These are phyloP conservation scores for Istiophorus platypterus DNA, from an alignment of 2,113 vertebrate species.

Conservation along the genomic window DNA sequence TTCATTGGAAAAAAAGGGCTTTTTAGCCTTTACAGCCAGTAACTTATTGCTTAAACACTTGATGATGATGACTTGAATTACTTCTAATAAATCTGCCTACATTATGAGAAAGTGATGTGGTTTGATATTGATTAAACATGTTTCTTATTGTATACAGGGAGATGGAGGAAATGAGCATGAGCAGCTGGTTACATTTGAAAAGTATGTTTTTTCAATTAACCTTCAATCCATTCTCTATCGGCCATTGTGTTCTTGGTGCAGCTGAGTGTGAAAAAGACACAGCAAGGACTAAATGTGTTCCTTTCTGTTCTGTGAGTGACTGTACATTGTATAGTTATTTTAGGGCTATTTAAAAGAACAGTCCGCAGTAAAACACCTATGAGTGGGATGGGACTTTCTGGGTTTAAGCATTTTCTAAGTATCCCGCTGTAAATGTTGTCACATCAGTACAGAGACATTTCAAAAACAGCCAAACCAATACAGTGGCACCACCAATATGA, in stretches of 20 bases:
- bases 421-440: too few species aligned
- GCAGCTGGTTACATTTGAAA: conserved; percentile 93
- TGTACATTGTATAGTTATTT: too few species aligned
- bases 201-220: conserved; percentile 80
- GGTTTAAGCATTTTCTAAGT: too few species aligned
- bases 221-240: not conserved
- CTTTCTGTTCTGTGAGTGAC: too few species aligned
- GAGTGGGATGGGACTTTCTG: too few species aligned
- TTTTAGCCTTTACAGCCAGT: not conserved
- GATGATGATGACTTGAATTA: not conserved
- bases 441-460: too few species aligned
- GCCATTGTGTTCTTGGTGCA: not conserved
- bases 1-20: not conserved
- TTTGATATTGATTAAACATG: not conserved
- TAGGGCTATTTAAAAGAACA: too few species aligned
- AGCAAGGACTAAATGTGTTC: too few species aligned
- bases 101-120: not conserved
- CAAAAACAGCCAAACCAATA: too few species aligned
- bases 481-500: too few species aligned
- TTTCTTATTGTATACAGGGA: conserved; percentile 74
- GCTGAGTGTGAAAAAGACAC: too few species aligned
- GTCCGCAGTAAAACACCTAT: too few species aligned
- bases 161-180: conserved; percentile 90
- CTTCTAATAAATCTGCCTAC: not conserved
- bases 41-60: not conserved